These are phyloP conservation scores for Pontoporia blainvillei DNA, from an alignment of 2,113 vertebrate genomes.

Conservation along the genomic window DNA sequence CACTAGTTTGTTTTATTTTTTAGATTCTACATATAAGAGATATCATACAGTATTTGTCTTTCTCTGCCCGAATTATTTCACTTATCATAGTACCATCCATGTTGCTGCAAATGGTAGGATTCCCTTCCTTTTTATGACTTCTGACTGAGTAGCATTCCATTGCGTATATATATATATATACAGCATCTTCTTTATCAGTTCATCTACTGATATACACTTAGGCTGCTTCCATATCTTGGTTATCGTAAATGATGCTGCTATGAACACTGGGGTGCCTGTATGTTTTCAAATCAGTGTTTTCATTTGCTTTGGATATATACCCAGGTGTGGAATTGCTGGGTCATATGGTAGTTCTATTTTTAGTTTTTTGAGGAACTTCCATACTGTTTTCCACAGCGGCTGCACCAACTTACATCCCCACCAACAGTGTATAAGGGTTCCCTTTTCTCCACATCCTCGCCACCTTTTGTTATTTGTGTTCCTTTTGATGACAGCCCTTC, in stretches of 20 bases:
- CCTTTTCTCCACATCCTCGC: background rate
- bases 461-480: background rate
- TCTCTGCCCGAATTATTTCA: background rate
- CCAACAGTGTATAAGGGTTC: background rate
- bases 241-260: background rate
- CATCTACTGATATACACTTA: too few species aligned
- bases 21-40: background rate
- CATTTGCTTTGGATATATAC: background rate
- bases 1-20: background rate
- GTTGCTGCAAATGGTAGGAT: background rate
- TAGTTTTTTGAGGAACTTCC: background rate
- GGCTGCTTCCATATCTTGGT: background rate
- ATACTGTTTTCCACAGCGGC: background rate
- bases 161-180: too few species aligned
- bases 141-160: background rate
- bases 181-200: too few species aligned
- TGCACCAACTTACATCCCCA: background rate
- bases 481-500: background rate
- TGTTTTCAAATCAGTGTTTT: background rate
- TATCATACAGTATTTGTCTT: background rate
- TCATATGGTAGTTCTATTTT: background rate
- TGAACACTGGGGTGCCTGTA: background rate
- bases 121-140: background rate
- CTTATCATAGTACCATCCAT: background rate
- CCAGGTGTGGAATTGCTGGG: background rate